A percentile compares a stretch with the other conserved stretches of the same genome.
phyloP scores from a whole-genome alignment of 2,797 vertebrate genomes.

The Lacerta agilis region DNA sequence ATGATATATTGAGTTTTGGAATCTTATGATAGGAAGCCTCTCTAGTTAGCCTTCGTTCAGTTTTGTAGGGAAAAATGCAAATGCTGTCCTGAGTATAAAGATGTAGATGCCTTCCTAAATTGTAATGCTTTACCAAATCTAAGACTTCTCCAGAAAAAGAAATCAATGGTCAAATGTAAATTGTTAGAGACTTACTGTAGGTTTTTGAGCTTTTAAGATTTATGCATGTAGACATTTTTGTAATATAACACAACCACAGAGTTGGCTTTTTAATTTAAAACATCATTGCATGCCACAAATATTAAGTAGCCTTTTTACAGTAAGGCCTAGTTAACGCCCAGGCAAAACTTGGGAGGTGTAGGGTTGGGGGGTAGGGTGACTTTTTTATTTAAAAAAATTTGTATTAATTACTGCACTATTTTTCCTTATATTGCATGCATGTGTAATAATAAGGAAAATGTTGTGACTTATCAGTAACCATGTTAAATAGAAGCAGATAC shows the following conservation, averaged over 20 bases:
- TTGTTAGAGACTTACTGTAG: slow-evolving; percentile 84
- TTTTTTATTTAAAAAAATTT: slow-evolving; percentile 71
- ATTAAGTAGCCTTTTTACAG: slow-evolving; percentile 76
- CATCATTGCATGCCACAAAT: slow-evolving; percentile 93
- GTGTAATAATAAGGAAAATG: slow-evolving; percentile 78
- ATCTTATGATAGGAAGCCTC: slow-evolving; percentile 81
- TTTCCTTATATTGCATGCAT: slow-evolving; percentile 80
- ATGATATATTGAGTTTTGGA: slow-evolving; percentile 66
- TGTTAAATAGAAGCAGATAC: slow-evolving; percentile 78
- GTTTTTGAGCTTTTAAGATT: slow-evolving; percentile 80
- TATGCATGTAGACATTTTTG: slow-evolving; percentile 87
- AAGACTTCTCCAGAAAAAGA: slow-evolving; percentile 81
- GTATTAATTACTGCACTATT: slow-evolving; percentile 78
- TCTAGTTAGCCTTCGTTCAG: slow-evolving; percentile 80
- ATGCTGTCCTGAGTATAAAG: slow-evolving; percentile 77
- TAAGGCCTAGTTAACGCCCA: slow-evolving; percentile 79
- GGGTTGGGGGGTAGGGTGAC: slow-evolving; percentile 75
- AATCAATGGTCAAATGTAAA: slow-evolving; percentile 82
- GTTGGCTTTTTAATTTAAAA: slow-evolving; percentile 82
- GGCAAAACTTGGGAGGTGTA: slow-evolving; percentile 69
- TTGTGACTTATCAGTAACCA: slow-evolving; percentile 79
- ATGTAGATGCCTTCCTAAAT: slow-evolving; percentile 86
- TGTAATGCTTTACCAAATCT: slow-evolving; percentile 89
- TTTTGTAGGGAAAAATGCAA: slow-evolving; percentile 79
- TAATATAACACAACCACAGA: slow-evolving; percentile 82